Conservation (phyloP, 1,140 invertebrate genomes). For the Ips typographus region DNA sequence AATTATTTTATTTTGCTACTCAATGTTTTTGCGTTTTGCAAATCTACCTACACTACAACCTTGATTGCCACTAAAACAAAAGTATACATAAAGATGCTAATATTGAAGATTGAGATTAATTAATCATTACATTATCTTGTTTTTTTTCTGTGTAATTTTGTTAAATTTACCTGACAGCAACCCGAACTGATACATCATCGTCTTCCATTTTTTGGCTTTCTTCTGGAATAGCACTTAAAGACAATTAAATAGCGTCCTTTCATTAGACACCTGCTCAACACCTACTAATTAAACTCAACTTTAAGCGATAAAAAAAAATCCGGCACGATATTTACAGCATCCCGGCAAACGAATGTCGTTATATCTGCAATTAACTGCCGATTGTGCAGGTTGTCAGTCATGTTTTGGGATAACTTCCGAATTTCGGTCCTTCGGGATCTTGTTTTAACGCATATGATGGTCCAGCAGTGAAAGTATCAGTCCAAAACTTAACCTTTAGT, state of each 20-base stretch:
- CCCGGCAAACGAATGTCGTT: conserved; percentile 20
- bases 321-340: conserved; percentile 24
- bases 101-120: background rate
- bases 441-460: conserved; percentile 28
- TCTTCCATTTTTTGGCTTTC: conserved; percentile 44
- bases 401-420: conserved; percentile 24
- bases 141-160: conserved; percentile 5
- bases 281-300: conserved; percentile 35
- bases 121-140: background rate
- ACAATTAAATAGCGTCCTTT: conserved; percentile 8
- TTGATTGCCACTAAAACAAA: too few species aligned
- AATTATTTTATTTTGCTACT: too few species aligned
- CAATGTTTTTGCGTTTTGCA: too few species aligned
- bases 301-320: conserved; percentile 22
- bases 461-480: conserved; percentile 30
- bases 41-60: too few species aligned
- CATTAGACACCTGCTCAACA: conserved; percentile 36
- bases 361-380: conserved; percentile 5
- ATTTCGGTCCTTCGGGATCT: conserved; percentile 16
- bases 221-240: conserved; percentile 33
- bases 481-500: conserved; percentile 27
- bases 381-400: conserved; percentile 20
- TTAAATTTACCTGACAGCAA: conserved; percentile 48
- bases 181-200: conserved; percentile 49
- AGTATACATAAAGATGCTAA: too few species aligned